Base-by-base conservation (phyloP, 2,888 invertebrate genomes). In the Lasioglossum lativentre region DNA sequence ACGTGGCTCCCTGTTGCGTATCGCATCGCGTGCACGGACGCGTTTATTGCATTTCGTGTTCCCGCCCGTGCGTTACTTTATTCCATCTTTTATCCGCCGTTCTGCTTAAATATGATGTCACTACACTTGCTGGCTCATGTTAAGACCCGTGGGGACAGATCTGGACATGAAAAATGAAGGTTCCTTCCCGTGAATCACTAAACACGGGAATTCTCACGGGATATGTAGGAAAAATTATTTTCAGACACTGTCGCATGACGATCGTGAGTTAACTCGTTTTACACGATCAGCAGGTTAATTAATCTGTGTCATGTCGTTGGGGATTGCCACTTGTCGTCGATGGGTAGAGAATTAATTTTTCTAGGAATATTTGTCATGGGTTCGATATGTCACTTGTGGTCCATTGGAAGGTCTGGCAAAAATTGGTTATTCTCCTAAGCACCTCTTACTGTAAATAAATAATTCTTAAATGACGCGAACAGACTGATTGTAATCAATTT, bases 1-100 rank as follows among this genome's bases (percentile, higher is more conserved):
- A 87, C 87, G 70, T 80, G 70, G 40, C 34, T 27, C 63, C 74
- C 27, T 19, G 59, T 66, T 78, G 75, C 66, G 68, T 68, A 23
- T 23, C 34, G 75, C 19, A 27, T 27, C 27, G 30, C 38, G 56
- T 45, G 78, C 52, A 56, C n/a, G 23, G 34, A 30, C 45, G 71
- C 72, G 23, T 74, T 74, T 27, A 42, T 63, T 19, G 34, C 4
- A 30, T 73, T 56, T 19, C 12, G 19, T 42, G 27, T 12, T 27
- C 3, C n/a, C 27, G 19, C 30, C 70, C 10, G 63, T 63, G 63
- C 30, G 63, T 45, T 47, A n/a, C 34, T 74, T 63, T n/a, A n/a
- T n/a, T 30, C 10, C 27, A 6, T 16, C 30, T 16, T 59, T 27
- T 5, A 14, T 1, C 14, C 27, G 12, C 27, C 27, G 56, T 59